Evolutionary conservation across 1,140 invertebrate genomes (phyloP).

Genomic region (Anoplolepis gracilipes): DNA sequence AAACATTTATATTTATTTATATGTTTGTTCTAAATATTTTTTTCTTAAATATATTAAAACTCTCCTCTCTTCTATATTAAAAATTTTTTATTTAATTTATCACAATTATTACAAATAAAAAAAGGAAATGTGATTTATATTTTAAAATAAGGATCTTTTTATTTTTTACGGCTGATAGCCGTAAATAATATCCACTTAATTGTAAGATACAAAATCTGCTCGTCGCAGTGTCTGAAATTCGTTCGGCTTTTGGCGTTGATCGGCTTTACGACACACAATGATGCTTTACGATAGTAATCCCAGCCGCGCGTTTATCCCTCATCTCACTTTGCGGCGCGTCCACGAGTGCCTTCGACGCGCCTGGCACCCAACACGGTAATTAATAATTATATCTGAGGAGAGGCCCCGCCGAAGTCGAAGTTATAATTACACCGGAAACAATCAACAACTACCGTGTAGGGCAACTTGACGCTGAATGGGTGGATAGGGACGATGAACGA

Average conservation of each 20-base stretch:
- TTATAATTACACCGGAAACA: conserved; percentile 81
- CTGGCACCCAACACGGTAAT: conserved; percentile 67
- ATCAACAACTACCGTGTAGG: conserved; percentile 77
- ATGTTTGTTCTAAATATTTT: neutral
- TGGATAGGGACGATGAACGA: neutral
- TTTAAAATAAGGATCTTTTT: neutral
- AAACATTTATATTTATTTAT: neutral
- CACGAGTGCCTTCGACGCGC: conserved; percentile 53
- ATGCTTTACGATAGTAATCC: neutral
- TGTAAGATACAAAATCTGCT: neutral
- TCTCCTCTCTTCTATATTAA: neutral
- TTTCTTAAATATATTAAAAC: neutral
- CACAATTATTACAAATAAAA: neutral
- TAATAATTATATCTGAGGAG: conserved; percentile 79
- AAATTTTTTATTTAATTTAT: neutral
- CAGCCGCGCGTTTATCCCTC: neutral
- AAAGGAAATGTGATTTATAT: neutral
- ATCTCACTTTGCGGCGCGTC: neutral
- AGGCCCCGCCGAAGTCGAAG: conserved; percentile 70
- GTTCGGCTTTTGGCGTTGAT: neutral
- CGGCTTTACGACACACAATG: neutral
- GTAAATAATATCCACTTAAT: neutral
- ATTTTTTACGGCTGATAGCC: neutral
- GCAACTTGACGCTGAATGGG: conserved; percentile 45
- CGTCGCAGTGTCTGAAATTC: neutral